phyloP scores from a whole-genome alignment of 2,797 vertebrate genomes.

The Hipposideros larvatus region DNA sequence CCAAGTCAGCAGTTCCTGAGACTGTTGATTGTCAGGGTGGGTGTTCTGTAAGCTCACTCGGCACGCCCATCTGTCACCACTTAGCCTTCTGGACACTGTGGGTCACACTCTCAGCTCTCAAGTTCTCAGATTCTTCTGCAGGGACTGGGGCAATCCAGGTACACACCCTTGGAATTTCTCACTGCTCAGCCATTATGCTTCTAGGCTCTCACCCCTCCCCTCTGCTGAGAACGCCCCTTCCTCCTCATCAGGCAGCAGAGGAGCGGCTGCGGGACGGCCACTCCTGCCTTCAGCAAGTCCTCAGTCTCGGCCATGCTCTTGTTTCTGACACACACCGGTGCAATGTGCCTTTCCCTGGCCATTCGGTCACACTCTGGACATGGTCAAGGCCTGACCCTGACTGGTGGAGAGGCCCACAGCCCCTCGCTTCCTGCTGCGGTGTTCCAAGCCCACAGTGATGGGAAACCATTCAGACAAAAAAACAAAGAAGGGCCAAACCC shows the following conservation, averaged over 20 bases:
- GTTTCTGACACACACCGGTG: background rate
- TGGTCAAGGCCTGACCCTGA: background rate
- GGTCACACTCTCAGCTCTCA: background rate
- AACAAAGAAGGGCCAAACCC: constrained; percentile 57
- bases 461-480: constrained; percentile 42
- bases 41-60: background rate
- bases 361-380: background rate
- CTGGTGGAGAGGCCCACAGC: background rate
- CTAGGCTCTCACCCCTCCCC: background rate
- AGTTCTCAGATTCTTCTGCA: background rate
- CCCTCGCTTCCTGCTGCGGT: constrained; percentile 13
- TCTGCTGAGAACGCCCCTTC: background rate
- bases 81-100: background rate
- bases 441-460: constrained; percentile 28
- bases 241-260: accelerated
- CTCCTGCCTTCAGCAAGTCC: background rate
- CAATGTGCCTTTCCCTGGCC: background rate
- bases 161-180: background rate
- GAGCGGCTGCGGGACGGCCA: background rate
- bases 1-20: background rate
- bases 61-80: background rate
- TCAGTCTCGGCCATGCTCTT: background rate
- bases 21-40: background rate
- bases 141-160: accelerated
- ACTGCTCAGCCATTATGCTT: background rate